Conservation (phyloP, 2,113 vertebrate species). For the Irena cyanogastra region DNA sequence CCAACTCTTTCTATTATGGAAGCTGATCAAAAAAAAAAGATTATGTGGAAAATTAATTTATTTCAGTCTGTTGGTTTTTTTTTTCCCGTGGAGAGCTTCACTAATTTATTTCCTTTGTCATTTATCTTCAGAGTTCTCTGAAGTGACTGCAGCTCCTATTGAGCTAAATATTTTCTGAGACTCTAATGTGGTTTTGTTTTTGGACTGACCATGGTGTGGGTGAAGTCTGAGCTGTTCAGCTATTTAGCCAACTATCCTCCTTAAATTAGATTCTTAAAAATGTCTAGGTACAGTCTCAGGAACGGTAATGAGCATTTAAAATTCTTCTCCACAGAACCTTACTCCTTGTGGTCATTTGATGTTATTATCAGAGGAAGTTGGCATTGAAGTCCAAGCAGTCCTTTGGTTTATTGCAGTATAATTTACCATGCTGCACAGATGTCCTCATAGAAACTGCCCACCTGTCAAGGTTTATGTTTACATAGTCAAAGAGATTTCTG, state of each 20-base stretch:
- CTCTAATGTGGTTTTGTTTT: background rate
- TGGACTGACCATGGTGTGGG: background rate
- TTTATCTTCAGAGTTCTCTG: background rate
- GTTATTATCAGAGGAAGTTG: background rate
- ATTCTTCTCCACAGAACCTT: background rate
- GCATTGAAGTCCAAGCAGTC: background rate
- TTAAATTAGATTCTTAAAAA: background rate
- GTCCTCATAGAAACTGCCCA: background rate
- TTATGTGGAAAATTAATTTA: background rate
- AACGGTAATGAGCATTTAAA: background rate
- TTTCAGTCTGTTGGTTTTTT: background rate
- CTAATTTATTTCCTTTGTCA: background rate
- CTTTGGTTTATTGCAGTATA: background rate
- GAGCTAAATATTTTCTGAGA: background rate
- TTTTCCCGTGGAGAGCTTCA: background rate
- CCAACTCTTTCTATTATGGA: background rate
- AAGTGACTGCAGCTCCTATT: background rate
- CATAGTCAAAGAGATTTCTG: background rate
- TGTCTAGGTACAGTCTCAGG: background rate
- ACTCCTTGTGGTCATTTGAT: background rate
- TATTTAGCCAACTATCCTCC: background rate
- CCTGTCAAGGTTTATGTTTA: background rate
- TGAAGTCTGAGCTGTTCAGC: background rate
- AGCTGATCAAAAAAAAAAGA: background rate
- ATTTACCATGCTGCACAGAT: background rate